Evolutionary conservation across 2,888 invertebrate genomes (phyloP), one percentile per base, ranked within the genome.

Genomic region (Helleia helle): DNA sequence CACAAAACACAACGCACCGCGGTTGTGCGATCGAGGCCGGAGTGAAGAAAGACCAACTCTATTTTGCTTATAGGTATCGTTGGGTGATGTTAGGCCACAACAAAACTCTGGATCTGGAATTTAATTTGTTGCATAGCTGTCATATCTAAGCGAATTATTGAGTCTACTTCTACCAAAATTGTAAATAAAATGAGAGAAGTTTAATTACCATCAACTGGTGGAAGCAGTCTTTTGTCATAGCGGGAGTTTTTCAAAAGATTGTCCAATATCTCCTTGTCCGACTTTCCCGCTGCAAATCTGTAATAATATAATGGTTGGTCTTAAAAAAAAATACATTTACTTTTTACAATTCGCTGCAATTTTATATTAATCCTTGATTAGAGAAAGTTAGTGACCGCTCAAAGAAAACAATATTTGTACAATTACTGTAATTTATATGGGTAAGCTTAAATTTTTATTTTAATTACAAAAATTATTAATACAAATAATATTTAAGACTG

Each of bases 261-360:
- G 89, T 96, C 96, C 87, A 96, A 87, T 76, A 94, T 94, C 86
- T 94, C 94, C 86, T 94, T 95, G 89, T 94, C 94, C 74, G 94
- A 94, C 87, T 93, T 94, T 62, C 94, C 94, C 83, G 94, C 93
- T 79, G 93, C 93, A 83, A 94, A 94, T 86, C 94, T 94, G 88
- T 42, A 88, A 88, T 22, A 1, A 7, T 22, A 22, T 7, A 18
- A 22, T 6, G n/a, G n/a, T n/a, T n/a, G n/a, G n/a, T n/a, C n/a
- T n/a, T n/a, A n/a, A n/a, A n/a, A n/a, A n/a, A n/a, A n/a, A n/a
- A n/a, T n/a, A n/a, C n/a, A n/a, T n/a, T n/a, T n/a, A n/a, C n/a
- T n/a, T n/a, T n/a, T n/a, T n/a, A n/a, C n/a, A n/a, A n/a, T n/a
- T n/a, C n/a, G n/a, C n/a, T n/a, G n/a, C n/a, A n/a, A n/a, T n/a